Base-by-base conservation (phyloP, 1,140 invertebrate genomes). In the Bombus sibiricus region DNA sequence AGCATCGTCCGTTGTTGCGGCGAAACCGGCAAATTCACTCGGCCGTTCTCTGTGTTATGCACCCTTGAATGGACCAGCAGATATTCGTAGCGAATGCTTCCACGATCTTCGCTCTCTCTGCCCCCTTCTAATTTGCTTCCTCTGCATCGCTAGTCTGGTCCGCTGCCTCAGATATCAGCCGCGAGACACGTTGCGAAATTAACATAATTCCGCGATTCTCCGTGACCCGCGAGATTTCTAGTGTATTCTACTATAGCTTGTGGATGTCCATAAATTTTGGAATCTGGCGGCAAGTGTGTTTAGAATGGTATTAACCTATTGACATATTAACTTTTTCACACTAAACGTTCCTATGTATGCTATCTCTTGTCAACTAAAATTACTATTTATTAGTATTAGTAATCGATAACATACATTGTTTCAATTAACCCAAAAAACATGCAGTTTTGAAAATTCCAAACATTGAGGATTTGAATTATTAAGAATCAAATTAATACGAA, bases 1-100 rank as follows among this genome's bases (percentile, higher is more conserved):
- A 81, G 88, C 81, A 89, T 92, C 88, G 75, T 90, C 86, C 85
- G 81, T 88, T 89, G 86, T 89, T 91, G 89, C 81, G 89, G 82
- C 79, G 86, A 72, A 89, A 91, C 80, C 62, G 83, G 71, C 83
- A 89, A 81, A 82, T 90, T 89, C 88, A 88, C 90, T 77, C 53
- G 57, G 59, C 66, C 69, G 47, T 75, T 32, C 59, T n/a, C 59
- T n/a, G 37, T 53, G 86, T 76, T 83, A 91, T 87, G 81, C 88
- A 87, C 73, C 79, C 81, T 73, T 68, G 66, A 80, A 86, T 86
- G 83, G 87, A 83, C 75, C 82, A 75, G 32, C 71, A 82, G 82
- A 78, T 87, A 89, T 75, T 84, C 84, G 74, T 81, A 84, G 68
- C 83, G 68, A 74, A 84, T 74, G 78, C 83, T 86, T 86, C 68